phyloP scores from a whole-genome alignment of 2,113 vertebrate species.

The Epinephelus cyanopodus region DNA sequence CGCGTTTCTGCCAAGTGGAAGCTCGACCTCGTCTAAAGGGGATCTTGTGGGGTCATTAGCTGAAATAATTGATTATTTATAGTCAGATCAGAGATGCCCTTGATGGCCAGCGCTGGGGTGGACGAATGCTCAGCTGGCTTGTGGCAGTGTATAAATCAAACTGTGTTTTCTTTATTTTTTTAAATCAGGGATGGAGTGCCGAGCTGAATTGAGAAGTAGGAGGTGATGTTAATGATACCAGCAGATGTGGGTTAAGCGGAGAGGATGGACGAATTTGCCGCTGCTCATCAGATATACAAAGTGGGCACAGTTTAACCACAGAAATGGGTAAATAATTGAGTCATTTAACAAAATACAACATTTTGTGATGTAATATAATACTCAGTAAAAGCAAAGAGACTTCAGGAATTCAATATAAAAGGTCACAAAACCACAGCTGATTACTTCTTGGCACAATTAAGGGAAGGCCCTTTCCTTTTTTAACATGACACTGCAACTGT shows the following conservation, averaged over 20 bases:
- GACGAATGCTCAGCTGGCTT: conserved; percentile 34
- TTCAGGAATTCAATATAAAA: no score
- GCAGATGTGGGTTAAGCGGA: conserved; percentile 39
- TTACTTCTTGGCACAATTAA: neutral
- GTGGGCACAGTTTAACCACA: conserved; percentile 1
- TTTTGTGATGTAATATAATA: neutral
- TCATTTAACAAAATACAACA: neutral
- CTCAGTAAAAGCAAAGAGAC: no score
- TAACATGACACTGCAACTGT: neutral
- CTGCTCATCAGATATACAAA: conserved; percentile 26
- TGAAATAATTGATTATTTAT: conserved; percentile 78
- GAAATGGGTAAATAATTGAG: neutral
- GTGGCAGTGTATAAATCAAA: conserved; percentile 71
- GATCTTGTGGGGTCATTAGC: conserved; percentile 77
- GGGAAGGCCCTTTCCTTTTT: neutral
- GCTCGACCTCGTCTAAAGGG: conserved; percentile 70
- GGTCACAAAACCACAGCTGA: no score
- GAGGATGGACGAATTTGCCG: conserved; percentile 2
- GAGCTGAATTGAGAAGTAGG: conserved; percentile 53
- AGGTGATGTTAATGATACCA: conserved; percentile 42
- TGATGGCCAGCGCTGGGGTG: conserved; percentile 61
- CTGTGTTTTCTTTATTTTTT: conserved; percentile 52
- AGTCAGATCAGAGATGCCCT: conserved; percentile 73
- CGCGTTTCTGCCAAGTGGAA: conserved; percentile 59
- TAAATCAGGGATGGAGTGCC: conserved; percentile 38